A percentile compares a stretch with the other conserved stretches of the same genome.
Evolutionary conservation across 2,888 invertebrate genomes (phyloP).

Genomic region (Girardia tigrina): DNA sequence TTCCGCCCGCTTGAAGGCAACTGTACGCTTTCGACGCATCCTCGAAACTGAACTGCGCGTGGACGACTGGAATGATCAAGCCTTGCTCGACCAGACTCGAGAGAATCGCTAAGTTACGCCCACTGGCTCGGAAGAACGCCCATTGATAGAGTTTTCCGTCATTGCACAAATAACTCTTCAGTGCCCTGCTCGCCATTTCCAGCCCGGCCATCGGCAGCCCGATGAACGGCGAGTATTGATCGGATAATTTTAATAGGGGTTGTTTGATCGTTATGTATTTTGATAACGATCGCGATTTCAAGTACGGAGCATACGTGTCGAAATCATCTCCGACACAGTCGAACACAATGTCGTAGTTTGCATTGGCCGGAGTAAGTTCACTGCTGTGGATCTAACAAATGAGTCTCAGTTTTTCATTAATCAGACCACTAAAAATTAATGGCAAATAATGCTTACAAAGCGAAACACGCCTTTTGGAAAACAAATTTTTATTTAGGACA

Average conservation of each 20-base stretch:
- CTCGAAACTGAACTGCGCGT: neutral
- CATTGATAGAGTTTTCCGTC: neutral
- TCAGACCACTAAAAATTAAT: too few species aligned
- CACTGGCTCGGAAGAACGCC: neutral
- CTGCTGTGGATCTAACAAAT: neutral
- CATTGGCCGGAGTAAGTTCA: neutral
- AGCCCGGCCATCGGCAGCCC: neutral
- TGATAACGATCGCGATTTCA: neutral
- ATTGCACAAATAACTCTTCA: neutral
- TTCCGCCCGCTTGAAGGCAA: neutral
- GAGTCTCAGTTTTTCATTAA: too few species aligned
- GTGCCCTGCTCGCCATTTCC: neutral
- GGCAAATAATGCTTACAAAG: too few species aligned
- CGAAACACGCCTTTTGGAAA: too few species aligned
- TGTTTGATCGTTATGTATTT: neutral
- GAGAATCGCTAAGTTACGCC: neutral
- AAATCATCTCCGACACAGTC: neutral
- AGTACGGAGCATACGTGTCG: neutral
- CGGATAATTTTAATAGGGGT: neutral
- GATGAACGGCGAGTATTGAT: neutral
- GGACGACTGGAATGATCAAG: neutral
- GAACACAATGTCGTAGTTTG: neutral
- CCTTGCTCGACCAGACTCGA: neutral
- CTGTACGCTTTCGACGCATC: neutral
- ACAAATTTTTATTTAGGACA: too few species aligned